A percentile compares a stretch with the other conserved stretches of the same genome.
phyloP scores from a whole-genome alignment of 2,113 vertebrate species.

The Neofelis nebulosa region DNA sequence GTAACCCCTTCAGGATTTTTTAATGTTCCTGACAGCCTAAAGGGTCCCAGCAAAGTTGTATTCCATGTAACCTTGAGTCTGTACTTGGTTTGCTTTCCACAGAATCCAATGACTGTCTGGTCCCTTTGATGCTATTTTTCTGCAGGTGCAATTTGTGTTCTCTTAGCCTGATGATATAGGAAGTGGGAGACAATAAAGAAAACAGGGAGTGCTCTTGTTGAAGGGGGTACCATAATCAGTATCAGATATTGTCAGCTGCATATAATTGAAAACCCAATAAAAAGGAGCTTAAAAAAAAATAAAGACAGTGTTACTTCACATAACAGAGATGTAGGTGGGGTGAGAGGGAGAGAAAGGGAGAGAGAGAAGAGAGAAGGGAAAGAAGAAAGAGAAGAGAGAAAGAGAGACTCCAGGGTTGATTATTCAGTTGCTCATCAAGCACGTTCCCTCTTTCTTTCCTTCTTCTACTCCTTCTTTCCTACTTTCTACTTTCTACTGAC shows the following conservation, averaged over 20 bases:
- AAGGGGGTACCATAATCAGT: neutral
- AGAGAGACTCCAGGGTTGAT: neutral
- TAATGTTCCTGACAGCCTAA: neutral
- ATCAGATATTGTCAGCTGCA: neutral
- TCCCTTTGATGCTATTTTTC: neutral
- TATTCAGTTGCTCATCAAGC: neutral
- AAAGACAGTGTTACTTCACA: neutral
- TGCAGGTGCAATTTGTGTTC: neutral
- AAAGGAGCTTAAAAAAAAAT: neutral
- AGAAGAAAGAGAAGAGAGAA: neutral
- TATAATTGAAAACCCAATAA: neutral
- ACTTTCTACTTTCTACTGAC: neutral
- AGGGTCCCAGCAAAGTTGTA: neutral
- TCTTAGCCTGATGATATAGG: neutral
- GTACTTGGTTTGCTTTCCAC: neutral
- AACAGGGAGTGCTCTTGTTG: neutral
- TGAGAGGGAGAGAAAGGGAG: neutral
- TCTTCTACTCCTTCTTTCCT: neutral
- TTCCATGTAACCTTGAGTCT: neutral
- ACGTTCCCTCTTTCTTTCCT: neutral
- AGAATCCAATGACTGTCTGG: neutral
- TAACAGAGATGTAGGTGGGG: neutral
- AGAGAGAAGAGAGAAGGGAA: neutral
- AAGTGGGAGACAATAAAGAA: neutral
- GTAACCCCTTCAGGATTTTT: neutral